Evolutionary conservation across 2,888 invertebrate species (phyloP).

Genomic region (Eurytoma adleriae): DNA sequence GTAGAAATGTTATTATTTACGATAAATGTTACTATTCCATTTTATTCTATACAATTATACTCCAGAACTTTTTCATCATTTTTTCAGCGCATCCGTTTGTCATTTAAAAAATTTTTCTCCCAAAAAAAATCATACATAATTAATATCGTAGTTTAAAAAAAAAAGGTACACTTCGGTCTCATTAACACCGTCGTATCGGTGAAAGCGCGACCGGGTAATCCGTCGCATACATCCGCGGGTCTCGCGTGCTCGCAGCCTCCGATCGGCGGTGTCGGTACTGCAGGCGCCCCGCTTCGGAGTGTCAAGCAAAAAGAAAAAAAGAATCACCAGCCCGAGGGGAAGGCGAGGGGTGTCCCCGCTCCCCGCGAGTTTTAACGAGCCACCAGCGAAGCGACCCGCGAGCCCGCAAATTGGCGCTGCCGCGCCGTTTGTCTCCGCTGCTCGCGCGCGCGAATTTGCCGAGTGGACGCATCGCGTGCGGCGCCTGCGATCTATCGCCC

Average conservation of each 20-base stretch:
- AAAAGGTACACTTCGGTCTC: too few relatives aligned
- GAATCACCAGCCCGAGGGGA: not conserved
- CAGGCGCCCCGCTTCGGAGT: not conserved
- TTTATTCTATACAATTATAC: too few relatives aligned
- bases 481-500: conserved; percentile 42
- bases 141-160: too few relatives aligned
- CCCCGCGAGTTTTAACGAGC: conserved; percentile 49
- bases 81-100: too few relatives aligned
- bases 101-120: too few relatives aligned
- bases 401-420: conserved; percentile 40
- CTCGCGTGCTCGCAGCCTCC: not conserved
- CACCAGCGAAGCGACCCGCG: conserved; percentile 51
- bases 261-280: not conserved
- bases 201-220: not conserved
- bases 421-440: conserved; percentile 40
- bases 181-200: too few relatives aligned
- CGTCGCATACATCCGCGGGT: not conserved
- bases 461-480: conserved; percentile 43
- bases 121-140: too few relatives aligned
- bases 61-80: too few relatives aligned
- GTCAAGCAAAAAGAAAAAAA: not conserved
- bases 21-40: too few relatives aligned
- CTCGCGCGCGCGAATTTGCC: conserved; percentile 16
- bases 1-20: too few relatives aligned
- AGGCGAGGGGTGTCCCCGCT: not conserved